phyloP scores from a whole-genome alignment of 2,797 vertebrate species.

The Squalus acanthias region DNA sequence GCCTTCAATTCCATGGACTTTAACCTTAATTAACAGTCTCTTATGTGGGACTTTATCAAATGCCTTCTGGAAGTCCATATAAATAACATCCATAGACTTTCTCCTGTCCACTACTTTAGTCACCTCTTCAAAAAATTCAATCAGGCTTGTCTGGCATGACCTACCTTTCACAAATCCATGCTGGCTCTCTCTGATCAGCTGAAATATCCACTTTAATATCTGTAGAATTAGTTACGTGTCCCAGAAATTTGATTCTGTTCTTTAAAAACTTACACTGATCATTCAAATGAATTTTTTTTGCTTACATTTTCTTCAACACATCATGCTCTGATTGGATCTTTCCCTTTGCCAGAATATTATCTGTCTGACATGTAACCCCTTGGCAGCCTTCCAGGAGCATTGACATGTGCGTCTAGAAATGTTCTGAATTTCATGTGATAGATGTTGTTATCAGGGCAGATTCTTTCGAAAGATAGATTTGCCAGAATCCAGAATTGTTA shows the following conservation, averaged over 20 bases:
- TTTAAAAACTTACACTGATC: neutral
- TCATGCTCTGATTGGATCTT: neutral
- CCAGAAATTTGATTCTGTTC: neutral
- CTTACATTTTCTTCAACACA: neutral
- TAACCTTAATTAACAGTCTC: no score
- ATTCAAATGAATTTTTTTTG: neutral
- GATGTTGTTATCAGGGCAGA: neutral
- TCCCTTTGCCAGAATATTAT: neutral
- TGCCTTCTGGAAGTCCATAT: no score
- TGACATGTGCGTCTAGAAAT: neutral
- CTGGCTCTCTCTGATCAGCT: no score
- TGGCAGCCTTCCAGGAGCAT: neutral
- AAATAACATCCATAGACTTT: no score
- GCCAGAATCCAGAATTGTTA: neutral
- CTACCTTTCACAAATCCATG: no score
- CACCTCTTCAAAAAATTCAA: no score
- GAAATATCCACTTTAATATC: neutral
- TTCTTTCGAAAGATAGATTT: neutral
- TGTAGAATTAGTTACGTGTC: neutral
- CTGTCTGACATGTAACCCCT: neutral
- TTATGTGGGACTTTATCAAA: no score
- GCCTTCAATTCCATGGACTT: no score
- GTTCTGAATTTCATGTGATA: neutral
- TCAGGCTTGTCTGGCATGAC: no score
- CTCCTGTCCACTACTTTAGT: no score